Base-by-base conservation (phyloP, 1,140 invertebrate species). In the Chironomus striatipennis region DNA sequence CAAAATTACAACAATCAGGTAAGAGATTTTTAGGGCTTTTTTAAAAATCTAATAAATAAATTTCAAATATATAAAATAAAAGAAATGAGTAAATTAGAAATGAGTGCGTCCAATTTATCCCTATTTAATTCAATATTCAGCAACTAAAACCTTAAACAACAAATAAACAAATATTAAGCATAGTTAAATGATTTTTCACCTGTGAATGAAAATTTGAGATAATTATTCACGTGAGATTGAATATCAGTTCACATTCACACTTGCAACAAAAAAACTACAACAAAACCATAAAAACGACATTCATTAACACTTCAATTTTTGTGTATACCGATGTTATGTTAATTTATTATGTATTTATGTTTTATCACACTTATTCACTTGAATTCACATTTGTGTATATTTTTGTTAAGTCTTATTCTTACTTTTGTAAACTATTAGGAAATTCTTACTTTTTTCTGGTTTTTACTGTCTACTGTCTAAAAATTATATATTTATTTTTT, bases 331-430 rank as follows among this genome's bases (percentile, higher is more conserved):
- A 57, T 57, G 47, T 57, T 57, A 57, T 57, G 47, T 57, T 57
- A 57, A 57, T 57, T 12, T n/a, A 57, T 57, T 57, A 57, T 57
- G 47, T 57, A 57, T 57, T 57, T 57, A 57, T 57, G 47, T 12
- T 57, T 57, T 57, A 57, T 57, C n/a, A n/a, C 47, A 57, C 47
- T n/a, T 57, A n/a, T 57, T n/a, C 47, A 57, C 47, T 57, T n/a
- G 8, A 34, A 34, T 57, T 57, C 47, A 57, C 15, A 47, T 8
- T 2, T 34, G 24, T 34, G 24, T 34, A 34, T 34, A 34, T 34
- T 34, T 34, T 34, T 34, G 24, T 34, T 34, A 34, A 1, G 24
- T 34, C 24, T 34, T 34, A 34, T 34, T 34, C 15, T 1, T 47
- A 3, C 43, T 47, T 47, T 47, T n/a, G n/a, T 57, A 57, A 12